Evolutionary conservation across 2,113 vertebrate species (phyloP), one percentile per base, ranked within the genome.

Genomic region (Cisticola juncidis): DNA sequence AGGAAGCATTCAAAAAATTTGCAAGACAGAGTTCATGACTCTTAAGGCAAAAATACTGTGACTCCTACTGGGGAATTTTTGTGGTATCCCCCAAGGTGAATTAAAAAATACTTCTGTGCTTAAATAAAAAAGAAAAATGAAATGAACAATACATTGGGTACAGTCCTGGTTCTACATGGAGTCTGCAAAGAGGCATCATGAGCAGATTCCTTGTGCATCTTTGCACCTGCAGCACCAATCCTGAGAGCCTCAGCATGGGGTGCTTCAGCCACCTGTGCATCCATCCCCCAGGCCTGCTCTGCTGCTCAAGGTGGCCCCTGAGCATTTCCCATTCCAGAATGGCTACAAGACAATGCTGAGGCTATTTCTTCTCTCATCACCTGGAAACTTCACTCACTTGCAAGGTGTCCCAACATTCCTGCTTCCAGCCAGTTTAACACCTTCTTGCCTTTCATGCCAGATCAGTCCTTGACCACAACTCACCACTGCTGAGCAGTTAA

Each of bases 41-140:
- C 53, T 77, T 47, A 36, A n/a, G 29, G 47, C 35, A 77, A 89
- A 71, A 81, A 64, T 45, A 58, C 24, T n/a, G 25, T 6, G 17
- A 56, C 6, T 65, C 23, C 26, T 61, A 4, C 23, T 44, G 5
- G 11, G 4, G 6, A 83, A 45, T 18, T 73, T 88, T 85, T 85
- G 54, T 38, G 4, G 5, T 48, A 45, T 3, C 2, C 5, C 10
- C 58, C 2, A 17, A 72, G 7, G 24, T 4, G 0, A 77, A 72
- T 72, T 64, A 23, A 64, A 73, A 90, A 35, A 42, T 14, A 53
- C 0, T 2, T 14, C 40, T 47, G 9, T 42, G 42, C 5, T 80
- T 60, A 84, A 64, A 83, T 36, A 36, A 44, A 33, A 74, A 29
- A 38, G 2, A 19, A 51, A 82, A 78, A 72, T 9, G 1, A 31